Evolutionary conservation across 2,797 vertebrate genomes (phyloP).

Genomic region (Hozukius guyotensis): DNA sequence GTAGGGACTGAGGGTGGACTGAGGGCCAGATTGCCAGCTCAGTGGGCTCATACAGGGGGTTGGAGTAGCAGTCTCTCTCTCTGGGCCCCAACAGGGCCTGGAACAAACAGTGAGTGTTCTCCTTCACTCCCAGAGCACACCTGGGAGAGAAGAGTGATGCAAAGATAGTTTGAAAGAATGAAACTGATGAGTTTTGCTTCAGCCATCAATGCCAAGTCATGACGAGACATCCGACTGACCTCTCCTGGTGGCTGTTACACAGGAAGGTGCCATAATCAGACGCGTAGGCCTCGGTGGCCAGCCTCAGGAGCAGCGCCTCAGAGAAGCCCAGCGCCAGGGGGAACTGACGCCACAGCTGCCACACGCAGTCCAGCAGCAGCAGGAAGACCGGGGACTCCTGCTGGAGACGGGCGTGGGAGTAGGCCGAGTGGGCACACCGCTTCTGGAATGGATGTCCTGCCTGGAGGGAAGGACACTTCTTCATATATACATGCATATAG

Average conservation of each 20-base stretch:
- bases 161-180: neutral
- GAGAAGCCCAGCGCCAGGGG: slow-evolving; percentile 88
- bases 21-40: slow-evolving; percentile 90
- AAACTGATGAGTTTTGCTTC: neutral
- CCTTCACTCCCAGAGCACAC: slow-evolving; percentile 82
- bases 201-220: too few relatives aligned
- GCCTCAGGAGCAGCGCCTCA: slow-evolving; percentile 85
- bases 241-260: slow-evolving; percentile 89
- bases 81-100: slow-evolving; percentile 74
- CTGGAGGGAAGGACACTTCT: slow-evolving; percentile 60
- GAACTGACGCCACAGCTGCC: slow-evolving; percentile 91
- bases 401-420: slow-evolving; percentile 84
- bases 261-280: slow-evolving; percentile 91
- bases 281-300: slow-evolving; percentile 87
- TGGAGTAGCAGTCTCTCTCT: slow-evolving; percentile 76
- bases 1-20: slow-evolving; percentile 89
- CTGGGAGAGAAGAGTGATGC: slow-evolving; percentile 61
- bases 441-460: slow-evolving; percentile 90
- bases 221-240: slow-evolving; percentile 62
- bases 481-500: neutral
- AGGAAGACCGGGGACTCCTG: slow-evolving; percentile 89
- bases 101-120: slow-evolving; percentile 89
- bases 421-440: slow-evolving; percentile 85
- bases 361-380: slow-evolving; percentile 91
- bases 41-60: slow-evolving; percentile 85